Evolutionary conservation across 2,888 invertebrate genomes (phyloP), one percentile per base, ranked within the genome.

Genomic region (Xanthostigma xanthostigma): DNA sequence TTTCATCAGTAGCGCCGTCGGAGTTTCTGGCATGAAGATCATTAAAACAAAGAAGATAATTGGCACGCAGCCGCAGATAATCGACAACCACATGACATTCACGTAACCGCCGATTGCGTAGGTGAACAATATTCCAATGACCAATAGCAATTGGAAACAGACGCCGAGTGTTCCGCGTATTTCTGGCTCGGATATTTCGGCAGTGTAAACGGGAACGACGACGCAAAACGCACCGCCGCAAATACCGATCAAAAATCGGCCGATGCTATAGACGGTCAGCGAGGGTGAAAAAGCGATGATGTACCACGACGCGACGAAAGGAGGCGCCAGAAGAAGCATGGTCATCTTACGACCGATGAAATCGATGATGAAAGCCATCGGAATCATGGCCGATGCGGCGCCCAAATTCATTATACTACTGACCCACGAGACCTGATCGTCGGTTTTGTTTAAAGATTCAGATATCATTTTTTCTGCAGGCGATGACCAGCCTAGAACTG

Each of bases 151-250:
- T 58, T 90, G 91, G 64, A 90, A 88, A 62, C 81, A 74, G 0
- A 88, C 79, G 0, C 89, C 87, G n/a, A 91, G 66, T 0, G 81
- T 74, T 0, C 91, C 91, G 46, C 90, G 74, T 57, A 85, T 76
- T 36, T 80, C 79, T 0, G 81, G 79, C 59, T 89, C 84, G 0
- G 88, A 81, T 33, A 87, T 84, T 68, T 92, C 92, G 0, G 81
- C 81, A 34, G 90, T 80, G 63, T 89, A 92, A 68, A 86, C 81
- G 0, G 91, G 89, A 0, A 82, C 82, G 3, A 83, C 75, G 2
- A 90, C 84, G 59, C 86, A 85, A 36, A 79, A 75, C 0, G 81
- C 79, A 42, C 84, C 85, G 58, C 75, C 59, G 38, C 69, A 69
- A 50, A 69, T 62, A 6, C 75, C 75, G 46, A 64, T 63, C 6